A percentile compares a stretch with the other conserved stretches of the same genome.
Evolutionary conservation across 2,797 vertebrate species (phyloP).

Genomic region (Oceanodroma leucorhoa): DNA sequence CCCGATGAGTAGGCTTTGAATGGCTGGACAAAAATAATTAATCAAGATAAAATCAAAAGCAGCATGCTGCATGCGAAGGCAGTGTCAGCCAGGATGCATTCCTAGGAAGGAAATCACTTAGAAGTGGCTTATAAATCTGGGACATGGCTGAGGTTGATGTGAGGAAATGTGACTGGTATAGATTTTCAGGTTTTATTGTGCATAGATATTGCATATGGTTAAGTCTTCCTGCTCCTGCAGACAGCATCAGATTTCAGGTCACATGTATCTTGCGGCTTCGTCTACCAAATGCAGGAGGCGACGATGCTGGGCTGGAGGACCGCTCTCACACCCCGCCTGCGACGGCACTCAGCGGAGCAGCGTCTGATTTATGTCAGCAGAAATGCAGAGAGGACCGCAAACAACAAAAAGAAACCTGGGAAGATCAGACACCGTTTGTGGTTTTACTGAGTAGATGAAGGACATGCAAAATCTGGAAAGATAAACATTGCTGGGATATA

Average conservation of each 20-base stretch:
- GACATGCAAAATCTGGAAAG: not conserved
- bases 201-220: not conserved
- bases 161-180: not conserved
- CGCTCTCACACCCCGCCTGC: not conserved
- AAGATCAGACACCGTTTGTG: not conserved
- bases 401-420: not conserved
- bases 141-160: not conserved
- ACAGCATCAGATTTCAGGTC: not conserved
- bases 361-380: not conserved
- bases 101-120: not conserved
- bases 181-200: slow-evolving; percentile 27
- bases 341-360: accelerated
- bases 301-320: not conserved
- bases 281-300: accelerated
- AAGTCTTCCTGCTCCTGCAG: not conserved
- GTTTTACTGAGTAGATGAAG: not conserved
- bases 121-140: slow-evolving; percentile 51
- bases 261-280: not conserved
- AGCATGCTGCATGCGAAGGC: not conserved
- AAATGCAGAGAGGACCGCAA: not conserved
- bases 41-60: slow-evolving; percentile 56
- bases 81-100: slow-evolving; percentile 7
- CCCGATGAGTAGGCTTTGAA: not conserved
- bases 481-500: not conserved
- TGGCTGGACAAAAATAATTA: slow-evolving; percentile 51